Base-by-base conservation (phyloP, 2,888 invertebrate genomes). In the Sipha maydis region DNA sequence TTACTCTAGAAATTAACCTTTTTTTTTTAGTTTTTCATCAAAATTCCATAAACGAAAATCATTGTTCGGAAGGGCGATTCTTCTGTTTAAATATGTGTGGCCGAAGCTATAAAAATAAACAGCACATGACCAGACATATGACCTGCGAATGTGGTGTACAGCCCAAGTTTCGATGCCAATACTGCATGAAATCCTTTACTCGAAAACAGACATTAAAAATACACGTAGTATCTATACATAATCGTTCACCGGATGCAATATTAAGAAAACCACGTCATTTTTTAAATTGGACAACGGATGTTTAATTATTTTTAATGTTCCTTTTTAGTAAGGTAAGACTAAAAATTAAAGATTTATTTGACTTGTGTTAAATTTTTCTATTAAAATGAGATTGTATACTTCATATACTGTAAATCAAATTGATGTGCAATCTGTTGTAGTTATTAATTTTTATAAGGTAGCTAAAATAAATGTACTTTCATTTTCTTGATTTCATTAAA, bases 141-240 rank as follows among this genome's bases (percentile, higher is more conserved):
- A 91, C 91, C 89, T 91, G 91, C 89, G 92, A 92, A 90, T 92
- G 92, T 90, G 92, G 92, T 25, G 91, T 91, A 89, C 91, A 91
- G n/a, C 92, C 92, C 3, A 90, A 90, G 79, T 92, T 92, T 89
- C 91, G 91, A 83, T 92, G 92, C 89, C 91, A 91, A 4, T 91
- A 91, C 89, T 92, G 92, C 89, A 90, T 90, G 75, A 89, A 84
- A 61, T 71, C 38, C 4, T 89, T 89, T 31, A 80, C 79, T 4
- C 69, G 82, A 7, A 89, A 89, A 85, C 83, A 89, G 8, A 82
- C 83, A 34, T 80, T 83, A 31, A 89, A 89, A 84, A 34, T 79
- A 14, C 89, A 89, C 34, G n/a, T 86, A 25, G 85, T 88, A 54
- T 21, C 56, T n/a, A 38, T 75, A 14, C 88, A 88, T 31, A 80